phyloP scores from a whole-genome alignment of 2,888 invertebrate genomes.

The Acleris literana region DNA sequence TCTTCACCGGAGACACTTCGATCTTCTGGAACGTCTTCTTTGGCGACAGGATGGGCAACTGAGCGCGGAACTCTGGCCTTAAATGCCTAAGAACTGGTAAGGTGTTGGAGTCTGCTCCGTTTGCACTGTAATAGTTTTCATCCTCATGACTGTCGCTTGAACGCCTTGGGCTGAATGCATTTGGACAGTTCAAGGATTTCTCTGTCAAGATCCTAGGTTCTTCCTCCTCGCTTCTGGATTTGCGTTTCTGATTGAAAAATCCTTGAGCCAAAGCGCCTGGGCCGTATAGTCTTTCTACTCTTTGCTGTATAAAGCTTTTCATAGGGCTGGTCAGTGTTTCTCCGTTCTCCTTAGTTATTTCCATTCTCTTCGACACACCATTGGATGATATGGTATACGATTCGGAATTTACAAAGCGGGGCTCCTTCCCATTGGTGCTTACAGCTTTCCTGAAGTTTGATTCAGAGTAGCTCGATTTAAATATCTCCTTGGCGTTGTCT shows the following conservation, averaged over 20 bases:
- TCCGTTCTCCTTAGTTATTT: slow-evolving; percentile 78
- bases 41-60: slow-evolving; percentile 88
- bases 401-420: slow-evolving; percentile 61
- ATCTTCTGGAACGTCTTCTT: slow-evolving; percentile 73
- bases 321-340: slow-evolving; percentile 78
- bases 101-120: slow-evolving; percentile 59
- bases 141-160: slow-evolving; percentile 56
- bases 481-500: slow-evolving; percentile 71
- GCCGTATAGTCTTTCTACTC: slow-evolving; percentile 94
- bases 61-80: slow-evolving; percentile 93
- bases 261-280: slow-evolving; percentile 94
- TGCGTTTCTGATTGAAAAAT: slow-evolving; percentile 88
- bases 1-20: slow-evolving; percentile 65
- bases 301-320: slow-evolving; percentile 93
- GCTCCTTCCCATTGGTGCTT: slow-evolving; percentile 67
- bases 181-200: slow-evolving; percentile 68
- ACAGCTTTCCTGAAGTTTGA: slow-evolving; percentile 75
- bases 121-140: slow-evolving; percentile 60
- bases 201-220: slow-evolving; percentile 70
- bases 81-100: slow-evolving; percentile 92
- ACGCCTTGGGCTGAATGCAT: slow-evolving; percentile 58
- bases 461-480: slow-evolving; percentile 79
- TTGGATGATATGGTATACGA: slow-evolving; percentile 79
- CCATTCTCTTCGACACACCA: slow-evolving; percentile 73
- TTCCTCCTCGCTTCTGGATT: slow-evolving; percentile 70